These are phyloP conservation scores for Anagyrus pseudococci DNA, from an alignment of 2,888 invertebrate species.

Conservation along the genomic window DNA sequence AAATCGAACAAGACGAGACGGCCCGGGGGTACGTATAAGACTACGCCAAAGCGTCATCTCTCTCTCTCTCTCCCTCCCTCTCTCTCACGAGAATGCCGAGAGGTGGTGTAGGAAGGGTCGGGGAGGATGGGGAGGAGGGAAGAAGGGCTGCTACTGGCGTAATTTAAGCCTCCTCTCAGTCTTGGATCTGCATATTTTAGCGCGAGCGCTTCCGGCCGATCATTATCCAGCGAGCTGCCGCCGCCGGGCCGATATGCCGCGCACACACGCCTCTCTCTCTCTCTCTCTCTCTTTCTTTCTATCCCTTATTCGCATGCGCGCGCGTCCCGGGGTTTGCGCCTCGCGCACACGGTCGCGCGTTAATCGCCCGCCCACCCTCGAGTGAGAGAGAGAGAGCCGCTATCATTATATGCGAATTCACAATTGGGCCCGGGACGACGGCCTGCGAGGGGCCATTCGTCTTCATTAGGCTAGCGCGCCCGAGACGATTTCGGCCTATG, in stretches of 20 bases:
- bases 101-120: background rate
- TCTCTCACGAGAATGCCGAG: no score
- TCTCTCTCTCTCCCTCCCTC: no score
- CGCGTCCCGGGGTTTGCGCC: conserved; percentile 1
- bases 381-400: no score
- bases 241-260: conserved; percentile 10
- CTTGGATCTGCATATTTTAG: conserved; percentile 60
- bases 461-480: conserved; percentile 34
- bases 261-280: no score
- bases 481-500: no score
- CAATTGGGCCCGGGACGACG: conserved; percentile 24
- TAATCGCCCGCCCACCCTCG: conserved; percentile 21
- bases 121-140: background rate
- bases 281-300: no score
- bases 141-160: background rate
- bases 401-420: conserved; percentile 35
- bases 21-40: no score
- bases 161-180: no score
- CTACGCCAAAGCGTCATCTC: no score
- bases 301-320: background rate
- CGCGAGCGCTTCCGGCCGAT: conserved; percentile 61
- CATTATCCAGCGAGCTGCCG: conserved; percentile 60
- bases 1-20: no score
- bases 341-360: conserved; percentile 20
- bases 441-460: conserved; percentile 30